These are phyloP conservation scores for Harpalus rufipes DNA, from an alignment of 2,888 invertebrate species.

Conservation along the genomic window DNA sequence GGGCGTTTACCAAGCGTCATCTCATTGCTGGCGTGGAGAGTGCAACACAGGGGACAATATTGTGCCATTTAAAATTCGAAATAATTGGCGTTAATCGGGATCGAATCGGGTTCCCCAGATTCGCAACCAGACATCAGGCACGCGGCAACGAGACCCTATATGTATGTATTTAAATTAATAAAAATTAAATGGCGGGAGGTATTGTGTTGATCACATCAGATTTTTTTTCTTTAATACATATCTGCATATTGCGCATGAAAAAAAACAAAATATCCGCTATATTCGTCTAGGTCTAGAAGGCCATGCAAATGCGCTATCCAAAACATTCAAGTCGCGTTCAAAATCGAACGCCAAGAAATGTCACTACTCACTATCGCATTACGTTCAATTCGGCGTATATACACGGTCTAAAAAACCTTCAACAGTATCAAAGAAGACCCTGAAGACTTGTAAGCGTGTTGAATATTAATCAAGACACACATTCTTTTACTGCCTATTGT, in stretches of 20 bases:
- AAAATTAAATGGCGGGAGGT: no score
- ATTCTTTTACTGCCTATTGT: slow-evolving; percentile 22
- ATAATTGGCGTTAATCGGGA: no score
- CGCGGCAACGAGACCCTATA: no score
- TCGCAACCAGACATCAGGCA: no score
- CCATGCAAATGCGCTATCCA: slow-evolving; percentile 6
- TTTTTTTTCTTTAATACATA: no score
- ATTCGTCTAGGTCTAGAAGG: not conserved
- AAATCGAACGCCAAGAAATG: slow-evolving; percentile 22
- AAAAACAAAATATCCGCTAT: slow-evolving; percentile 9
- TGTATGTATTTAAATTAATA: no score
- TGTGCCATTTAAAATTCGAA: no score
- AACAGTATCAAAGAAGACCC: slow-evolving; percentile 10
- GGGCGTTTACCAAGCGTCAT: no score
- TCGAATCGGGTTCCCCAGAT: no score
- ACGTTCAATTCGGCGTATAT: not conserved
- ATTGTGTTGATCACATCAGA: no score
- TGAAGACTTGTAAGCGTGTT: slow-evolving; percentile 5
- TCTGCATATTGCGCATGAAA: slow-evolving; percentile 6
- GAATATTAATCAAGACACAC: slow-evolving; percentile 30
- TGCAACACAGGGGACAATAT: no score
- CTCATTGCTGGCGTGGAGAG: no score
- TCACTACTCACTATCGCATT: not conserved
- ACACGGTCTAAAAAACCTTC: slow-evolving; percentile 14
- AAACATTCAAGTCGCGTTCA: slow-evolving; percentile 8